Base-by-base conservation (phyloP, 2,113 vertebrate species). In the Cyprinodon variegatus region DNA sequence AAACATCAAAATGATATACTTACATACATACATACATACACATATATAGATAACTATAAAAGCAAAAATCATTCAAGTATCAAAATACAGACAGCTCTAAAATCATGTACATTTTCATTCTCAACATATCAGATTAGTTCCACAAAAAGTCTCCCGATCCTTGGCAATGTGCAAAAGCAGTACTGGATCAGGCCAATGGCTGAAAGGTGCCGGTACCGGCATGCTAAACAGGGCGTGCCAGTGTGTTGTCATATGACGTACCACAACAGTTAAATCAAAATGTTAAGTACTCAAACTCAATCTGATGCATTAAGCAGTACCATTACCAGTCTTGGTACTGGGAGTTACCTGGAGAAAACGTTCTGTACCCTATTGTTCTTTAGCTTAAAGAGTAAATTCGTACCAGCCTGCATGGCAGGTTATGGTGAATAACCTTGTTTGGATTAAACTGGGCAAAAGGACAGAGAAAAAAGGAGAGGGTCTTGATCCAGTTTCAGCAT, bases 31-130 rank as follows among this genome's bases (percentile, higher is more conserved):
- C 60, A 94, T 92, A 94, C 90, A 96, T 91, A 96, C 92, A 89
- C 91, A 91, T 86, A 91, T 91, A 90, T 95, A 96, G 94, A 94
- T 95, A 97, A 96, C 95, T 94, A 95, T 94, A 97, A 95, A 96
- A 94, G 92, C 89, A 94, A 94, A 96, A 91, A 92, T 96, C 93
- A 96, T 97, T 98, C 97, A 99, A 98, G 97, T 99, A 99, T 98
- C 95, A 98, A 98, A 98, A 98, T 96, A 97, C 94, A 96, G 95
- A 96, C 93, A 75, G 88, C 91, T 57, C 50, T 93, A 94, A 94
- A 96, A 96, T 96, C 96, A 95, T 97, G 95, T 97, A 95, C 90
- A 90, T 82, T 87, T 89, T 86, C 72, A 85, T 90, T 93, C 80
- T 89, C 74, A 86, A 88, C 74, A 72, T 76, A 94, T 94, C 94